Base-by-base conservation (phyloP, 2,113 vertebrate genomes). In the Istiophorus platypterus region DNA sequence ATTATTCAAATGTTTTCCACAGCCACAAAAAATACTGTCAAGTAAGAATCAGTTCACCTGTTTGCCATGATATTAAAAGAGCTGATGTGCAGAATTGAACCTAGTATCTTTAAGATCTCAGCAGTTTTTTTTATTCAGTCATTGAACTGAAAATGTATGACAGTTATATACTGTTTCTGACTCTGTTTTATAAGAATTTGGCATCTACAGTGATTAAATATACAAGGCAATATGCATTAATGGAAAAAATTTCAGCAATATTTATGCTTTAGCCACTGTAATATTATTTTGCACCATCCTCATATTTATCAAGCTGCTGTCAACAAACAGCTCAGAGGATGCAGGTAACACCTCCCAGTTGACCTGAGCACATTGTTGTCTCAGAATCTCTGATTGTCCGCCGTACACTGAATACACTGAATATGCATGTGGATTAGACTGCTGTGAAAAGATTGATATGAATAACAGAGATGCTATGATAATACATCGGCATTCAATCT, bases 401-500 rank as follows among this genome's bases (percentile, higher is more conserved):
- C 52, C 14, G 29, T 61, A 51, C 29, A 37, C 61, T 85, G 74
- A 89, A 87, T 61, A 51, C 29, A 37, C 61, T 85, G 74, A 89
- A 87, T 89, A 82, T 87, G 86, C 78, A 87, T 77, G 76, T 76
- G 81, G 72, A 92, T 80, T 75, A 78, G 78, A 39, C 56, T 49
- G 63, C 71, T 63, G 82, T 85, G 78, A 82, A 84, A 81, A 81
- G 62, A 82, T 81, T 78, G 75, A 71, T 80, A 84, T 87, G 91
- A 89, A 84, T 89, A 87, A 90, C 85, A 92, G 85, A 89, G 59
- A 84, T 85, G 37, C 71, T 62, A 27, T 37, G 58, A 83, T 57
- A 61, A 88, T 49, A 64, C 64, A 20, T 62, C 34, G 54, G 72
- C 67, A 45, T 78, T 82, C 64, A 80, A 72, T 85, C 82, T 76